Percentiles rank a stretch among this genome's conserved stretches.
phyloP scores from a whole-genome alignment of 2,113 vertebrate genomes.

The Dolichallabes microphthalmus region DNA sequence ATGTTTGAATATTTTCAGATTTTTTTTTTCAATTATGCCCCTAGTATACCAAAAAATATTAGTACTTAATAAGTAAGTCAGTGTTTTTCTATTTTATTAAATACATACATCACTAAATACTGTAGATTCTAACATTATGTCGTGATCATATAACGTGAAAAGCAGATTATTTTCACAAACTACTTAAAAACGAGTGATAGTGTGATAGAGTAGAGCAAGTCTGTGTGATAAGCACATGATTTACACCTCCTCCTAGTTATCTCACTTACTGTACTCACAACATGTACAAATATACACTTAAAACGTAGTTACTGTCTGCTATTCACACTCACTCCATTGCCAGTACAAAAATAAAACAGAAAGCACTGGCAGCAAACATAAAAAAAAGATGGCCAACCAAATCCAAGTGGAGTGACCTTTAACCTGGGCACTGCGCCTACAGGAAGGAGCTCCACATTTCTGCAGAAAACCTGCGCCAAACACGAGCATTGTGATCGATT shows the following conservation, averaged over 20 bases:
- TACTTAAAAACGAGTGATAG: background rate
- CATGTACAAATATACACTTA: conserved; percentile 21
- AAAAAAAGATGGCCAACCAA: conserved; percentile 20
- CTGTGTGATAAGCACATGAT: conserved; percentile 24
- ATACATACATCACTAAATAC: background rate
- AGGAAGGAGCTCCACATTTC: conserved; percentile 24
- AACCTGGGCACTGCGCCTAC: conserved; percentile 1
- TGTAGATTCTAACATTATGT: background rate
- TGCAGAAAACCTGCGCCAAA: conserved; percentile 24
- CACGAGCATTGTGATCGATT: background rate
- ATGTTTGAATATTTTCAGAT: background rate
- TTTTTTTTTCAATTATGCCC: background rate
- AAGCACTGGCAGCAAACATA: conserved; percentile 8
- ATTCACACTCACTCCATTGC: conserved; percentile 29
- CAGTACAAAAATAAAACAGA: conserved; percentile 33
- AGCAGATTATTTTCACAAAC: background rate
- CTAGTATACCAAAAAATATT: background rate
- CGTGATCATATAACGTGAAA: background rate
- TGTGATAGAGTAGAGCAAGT: background rate
- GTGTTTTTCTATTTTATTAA: background rate
- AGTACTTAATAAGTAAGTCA: background rate
- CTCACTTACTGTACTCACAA: conserved; percentile 28
- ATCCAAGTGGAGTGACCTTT: conserved; percentile 7
- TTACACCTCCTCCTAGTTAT: conserved; percentile 19
- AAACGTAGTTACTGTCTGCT: conserved; percentile 25